Conservation (phyloP, 2,797 vertebrate genomes). For the Tapirus indicus region DNA sequence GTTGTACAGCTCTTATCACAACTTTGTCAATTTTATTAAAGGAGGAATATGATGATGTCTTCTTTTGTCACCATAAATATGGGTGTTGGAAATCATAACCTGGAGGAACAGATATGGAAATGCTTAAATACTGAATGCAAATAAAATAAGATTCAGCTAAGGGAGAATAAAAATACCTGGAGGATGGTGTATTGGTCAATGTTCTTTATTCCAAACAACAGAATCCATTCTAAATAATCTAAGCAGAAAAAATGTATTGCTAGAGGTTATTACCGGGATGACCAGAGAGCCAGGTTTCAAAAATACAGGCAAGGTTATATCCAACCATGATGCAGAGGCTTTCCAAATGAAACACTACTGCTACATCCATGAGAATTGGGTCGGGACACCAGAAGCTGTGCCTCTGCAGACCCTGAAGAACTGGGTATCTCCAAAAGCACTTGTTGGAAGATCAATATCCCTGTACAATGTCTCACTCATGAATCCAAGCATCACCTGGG, state of each 20-base stretch:
- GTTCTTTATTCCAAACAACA: neutral
- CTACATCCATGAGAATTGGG: neutral
- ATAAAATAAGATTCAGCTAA: neutral
- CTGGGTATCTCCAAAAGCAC: neutral
- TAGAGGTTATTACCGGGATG: neutral
- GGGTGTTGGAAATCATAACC: neutral
- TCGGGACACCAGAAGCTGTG: neutral
- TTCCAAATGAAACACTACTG: neutral
- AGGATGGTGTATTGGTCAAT: neutral
- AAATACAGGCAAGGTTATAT: neutral
- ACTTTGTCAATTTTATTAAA: neutral
- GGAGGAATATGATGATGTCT: neutral
- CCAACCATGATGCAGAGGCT: neutral
- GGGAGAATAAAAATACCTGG: neutral
- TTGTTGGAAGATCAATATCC: neutral
- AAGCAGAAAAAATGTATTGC: neutral
- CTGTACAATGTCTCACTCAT: neutral
- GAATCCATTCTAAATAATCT: neutral
- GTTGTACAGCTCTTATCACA: neutral
- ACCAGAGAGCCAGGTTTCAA: neutral
- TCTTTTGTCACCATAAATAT: neutral
- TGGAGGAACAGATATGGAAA: neutral
- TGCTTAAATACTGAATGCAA: neutral
- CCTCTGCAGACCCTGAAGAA: neutral
- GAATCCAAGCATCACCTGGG: neutral